Evolutionary conservation across 2,888 invertebrate genomes (phyloP).

Genomic region (Eurois occulta): DNA sequence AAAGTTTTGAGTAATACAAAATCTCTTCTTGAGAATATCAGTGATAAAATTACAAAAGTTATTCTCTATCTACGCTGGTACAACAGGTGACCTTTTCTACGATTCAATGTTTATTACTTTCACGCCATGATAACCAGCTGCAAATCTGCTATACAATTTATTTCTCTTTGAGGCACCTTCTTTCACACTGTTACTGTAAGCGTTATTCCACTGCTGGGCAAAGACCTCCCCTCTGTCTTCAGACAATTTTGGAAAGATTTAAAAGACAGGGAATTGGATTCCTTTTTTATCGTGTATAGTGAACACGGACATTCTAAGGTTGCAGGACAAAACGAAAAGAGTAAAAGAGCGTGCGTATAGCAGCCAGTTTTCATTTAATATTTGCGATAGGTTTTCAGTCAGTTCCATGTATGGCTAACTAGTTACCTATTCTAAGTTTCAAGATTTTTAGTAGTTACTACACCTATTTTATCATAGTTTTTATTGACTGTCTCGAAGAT

Average conservation of each 20-base stretch:
- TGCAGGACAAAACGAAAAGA: neutral
- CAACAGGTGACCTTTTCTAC: constrained; percentile 44
- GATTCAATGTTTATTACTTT: constrained; percentile 46
- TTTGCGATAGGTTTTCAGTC: neutral
- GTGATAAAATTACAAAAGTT: constrained; percentile 22
- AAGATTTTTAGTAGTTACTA: neutral
- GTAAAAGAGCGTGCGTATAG: too few relatives aligned
- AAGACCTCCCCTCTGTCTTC: neutral
- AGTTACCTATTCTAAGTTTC: neutral
- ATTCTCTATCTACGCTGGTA: constrained; percentile 28
- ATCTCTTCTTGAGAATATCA: neutral
- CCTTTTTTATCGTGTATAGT: too few relatives aligned
- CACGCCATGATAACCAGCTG: constrained; percentile 17
- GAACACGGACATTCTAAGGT: neutral
- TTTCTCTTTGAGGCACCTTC: neutral
- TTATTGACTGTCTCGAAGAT: too few relatives aligned
- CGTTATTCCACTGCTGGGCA: neutral
- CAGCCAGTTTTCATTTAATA: neutral
- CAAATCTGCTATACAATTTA: constrained; percentile 9
- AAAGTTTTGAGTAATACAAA: neutral
- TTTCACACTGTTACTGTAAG: neutral
- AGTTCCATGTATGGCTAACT: neutral
- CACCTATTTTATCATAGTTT: neutral
- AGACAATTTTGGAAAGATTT: neutral
- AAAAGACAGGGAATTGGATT: too few relatives aligned